Evolutionary conservation across 1,140 invertebrate genomes (phyloP).

Genomic region (Panagrolaimus sp.): DNA sequence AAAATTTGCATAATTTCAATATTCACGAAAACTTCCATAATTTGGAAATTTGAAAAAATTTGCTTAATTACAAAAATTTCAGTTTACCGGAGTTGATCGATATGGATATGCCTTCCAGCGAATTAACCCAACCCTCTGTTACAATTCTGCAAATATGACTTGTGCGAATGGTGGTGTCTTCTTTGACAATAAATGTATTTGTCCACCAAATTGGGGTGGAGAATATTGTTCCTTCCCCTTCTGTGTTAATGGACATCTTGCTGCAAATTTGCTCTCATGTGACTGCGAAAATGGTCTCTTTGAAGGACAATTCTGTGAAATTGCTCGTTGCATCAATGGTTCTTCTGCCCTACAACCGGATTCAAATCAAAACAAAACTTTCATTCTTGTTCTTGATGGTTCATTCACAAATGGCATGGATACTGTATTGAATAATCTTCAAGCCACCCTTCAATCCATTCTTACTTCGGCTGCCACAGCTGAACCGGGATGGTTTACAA

Average conservation of each 20-base stretch:
- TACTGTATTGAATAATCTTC: not conserved
- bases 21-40: too few relatives aligned
- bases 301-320: slow-evolving; percentile 7
- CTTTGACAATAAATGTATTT: slow-evolving; percentile 8
- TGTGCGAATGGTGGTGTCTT: slow-evolving; percentile 9
- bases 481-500: not conserved
- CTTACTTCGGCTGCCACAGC: not conserved
- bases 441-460: not conserved
- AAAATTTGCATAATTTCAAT: too few relatives aligned
- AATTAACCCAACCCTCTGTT: slow-evolving; percentile 4
- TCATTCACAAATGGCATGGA: slow-evolving; percentile 7
- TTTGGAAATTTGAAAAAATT: too few relatives aligned
- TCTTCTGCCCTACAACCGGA: not conserved
- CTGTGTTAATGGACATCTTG: slow-evolving; percentile 1
- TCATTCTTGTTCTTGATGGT: slow-evolving; percentile 9
- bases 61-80: too few relatives aligned
- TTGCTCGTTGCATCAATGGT: not conserved
- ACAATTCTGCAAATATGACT: not conserved
- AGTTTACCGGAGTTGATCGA: not conserved
- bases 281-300: not conserved
- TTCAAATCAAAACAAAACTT: slow-evolving; percentile 1
- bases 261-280: not conserved
- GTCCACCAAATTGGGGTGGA: not conserved
- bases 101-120: slow-evolving; percentile 10
- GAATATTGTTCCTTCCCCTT: slow-evolving; percentile 8